Base-by-base conservation (phyloP, 2,113 vertebrate genomes). In the Psittacus erithacus region DNA sequence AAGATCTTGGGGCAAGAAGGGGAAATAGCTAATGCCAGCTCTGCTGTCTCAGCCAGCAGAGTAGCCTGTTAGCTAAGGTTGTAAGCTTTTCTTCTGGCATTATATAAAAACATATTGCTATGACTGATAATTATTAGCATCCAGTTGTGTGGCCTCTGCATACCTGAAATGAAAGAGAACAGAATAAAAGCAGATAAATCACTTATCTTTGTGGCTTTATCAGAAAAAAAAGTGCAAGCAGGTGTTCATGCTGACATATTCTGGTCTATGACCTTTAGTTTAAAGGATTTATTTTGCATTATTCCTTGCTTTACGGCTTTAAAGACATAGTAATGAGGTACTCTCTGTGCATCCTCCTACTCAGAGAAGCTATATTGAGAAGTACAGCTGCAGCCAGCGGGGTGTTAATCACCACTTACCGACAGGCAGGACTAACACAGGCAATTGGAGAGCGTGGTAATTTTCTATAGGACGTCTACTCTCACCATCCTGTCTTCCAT, bases 391-490 rank as follows among this genome's bases (percentile, higher is more conserved):
- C 96, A 97, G 97, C 87, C 98, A 98, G 98, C 91, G 17, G 98
- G 98, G 87, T 97, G 97, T 97, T 98, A 98, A 98, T 98, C 98
- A 98, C 97, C 97, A 96, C 97, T 98, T 98, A 96, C 94, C 70
- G 86, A 70, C 93, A 94, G 96, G 94, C 94, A 98, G 86, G 94
- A 80, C 94, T 94, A 95, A 91, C 84, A 38, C 55, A 85, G 78
- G 94, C 88, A 53, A 82, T 86, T 69, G 93, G 83, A 95, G 70
- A 94, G 69, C 24, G 50, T 74, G 83, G 77, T 93, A 91, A 92
- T 94, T 91, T 97, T 81, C 97, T 70, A 94, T 52, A 95, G 98
- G 95, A 97, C 57, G 82, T 82, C 95, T 94, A 79, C 81, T 86
- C 70, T 91, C 75, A 33, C 92, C 81, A 71, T 86, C 91, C 86